These are phyloP conservation scores for Orchesella cincta DNA, from an alignment of 1,140 invertebrate species.

Conservation along the genomic window DNA sequence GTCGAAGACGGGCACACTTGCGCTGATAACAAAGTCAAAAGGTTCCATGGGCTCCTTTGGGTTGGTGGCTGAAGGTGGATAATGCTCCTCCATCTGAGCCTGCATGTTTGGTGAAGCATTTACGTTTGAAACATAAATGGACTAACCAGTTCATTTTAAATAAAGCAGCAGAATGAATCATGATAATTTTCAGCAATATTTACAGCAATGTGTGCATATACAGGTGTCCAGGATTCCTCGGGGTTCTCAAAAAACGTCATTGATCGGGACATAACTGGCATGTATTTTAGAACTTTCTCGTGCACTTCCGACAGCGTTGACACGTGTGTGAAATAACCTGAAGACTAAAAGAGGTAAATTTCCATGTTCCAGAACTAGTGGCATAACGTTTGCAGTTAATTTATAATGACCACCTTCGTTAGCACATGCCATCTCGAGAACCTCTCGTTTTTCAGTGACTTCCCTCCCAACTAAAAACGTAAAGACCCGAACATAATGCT, in stretches of 20 bases:
- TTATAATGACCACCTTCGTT: constrained; percentile 96
- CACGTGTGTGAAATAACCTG: constrained; percentile 91
- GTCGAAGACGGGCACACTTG: constrained; percentile 45
- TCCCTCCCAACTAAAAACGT: constrained; percentile 96
- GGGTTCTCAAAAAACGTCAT: constrained; percentile 73
- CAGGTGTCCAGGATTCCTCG: constrained; percentile 84
- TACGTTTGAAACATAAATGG: background rate
- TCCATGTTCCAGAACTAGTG: background rate
- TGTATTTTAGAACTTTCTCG: constrained; percentile 88
- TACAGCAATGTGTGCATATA: constrained; percentile 88
- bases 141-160: too few species aligned
- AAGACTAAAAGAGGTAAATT: background rate
- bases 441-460: constrained; percentile 84
- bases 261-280: constrained; percentile 85
- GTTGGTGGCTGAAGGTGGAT: background rate
- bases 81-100: background rate
- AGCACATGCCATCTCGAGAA: constrained; percentile 95
- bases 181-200: too few species aligned
- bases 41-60: constrained; percentile 12
- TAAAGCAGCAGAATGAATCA: too few species aligned
- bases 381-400: background rate
- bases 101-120: background rate
- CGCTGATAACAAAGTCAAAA: constrained; percentile 42
- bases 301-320: constrained; percentile 88
- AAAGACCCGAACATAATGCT: constrained; percentile 78